Evolutionary conservation across 2,888 invertebrate genomes (phyloP), one percentile per base, ranked within the genome.

Genomic region (Neoascia interrupta): DNA sequence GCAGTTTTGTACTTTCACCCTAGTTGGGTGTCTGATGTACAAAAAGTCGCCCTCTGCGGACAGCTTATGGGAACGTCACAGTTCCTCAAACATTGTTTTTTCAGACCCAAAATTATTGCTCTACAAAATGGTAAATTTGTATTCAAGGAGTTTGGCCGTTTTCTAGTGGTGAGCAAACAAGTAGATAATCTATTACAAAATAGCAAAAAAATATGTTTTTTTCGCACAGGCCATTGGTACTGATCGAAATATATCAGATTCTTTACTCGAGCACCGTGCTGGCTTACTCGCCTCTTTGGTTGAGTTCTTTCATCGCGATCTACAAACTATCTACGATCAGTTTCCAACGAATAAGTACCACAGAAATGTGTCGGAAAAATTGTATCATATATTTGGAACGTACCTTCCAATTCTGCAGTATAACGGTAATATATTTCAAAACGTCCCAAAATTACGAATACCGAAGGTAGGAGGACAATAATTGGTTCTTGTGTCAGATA

Each of bases 1-100:
- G 96, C 97, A 0, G 95, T 98, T 72, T 89, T 97, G 36, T 97
- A 97, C 88, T 97, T 97, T 87, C 95, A 96, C 89, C 97, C 97
- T 0, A 93, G 94, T 56, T 95, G 96, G 94, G 97, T 97, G 18
- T 95, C 95, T 0, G 95, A 95, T 83, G 93, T 94, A 13, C 95
- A 96, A 87, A 92, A 95, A 83, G 92, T 96, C 84, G 95, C 96
- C 0, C 89, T 97, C 0, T 96, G 96, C 83, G 97, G 97, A 18
- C 97, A 97, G 90, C 90, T 98, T 47, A 96, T 97, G 90, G 97
- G 97, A 0, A 93, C 96, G 1, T 92, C 94, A 28, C 95, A 95
- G 84, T 97, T 97, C 87, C 91, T 96, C 64, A 92, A 93, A 82
- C 91, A 93, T 1, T 91, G 94, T 45, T 95, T 96, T 88, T 92